These are phyloP conservation scores for Tuta absoluta DNA, from an alignment of 2,888 invertebrate species.

Conservation along the genomic window DNA sequence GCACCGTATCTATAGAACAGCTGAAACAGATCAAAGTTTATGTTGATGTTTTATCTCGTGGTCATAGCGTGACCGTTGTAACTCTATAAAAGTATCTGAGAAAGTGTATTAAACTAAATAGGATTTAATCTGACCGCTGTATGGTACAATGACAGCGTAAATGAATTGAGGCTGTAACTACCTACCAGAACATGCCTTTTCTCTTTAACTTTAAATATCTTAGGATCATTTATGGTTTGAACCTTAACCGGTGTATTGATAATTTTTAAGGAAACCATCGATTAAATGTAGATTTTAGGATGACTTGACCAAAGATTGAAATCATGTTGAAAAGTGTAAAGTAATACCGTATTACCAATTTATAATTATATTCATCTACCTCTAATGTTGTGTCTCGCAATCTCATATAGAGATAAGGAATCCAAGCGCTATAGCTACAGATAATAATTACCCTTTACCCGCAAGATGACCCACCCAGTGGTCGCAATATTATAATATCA, in stretches of 20 bases:
- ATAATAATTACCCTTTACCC: background rate
- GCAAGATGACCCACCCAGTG: background rate
- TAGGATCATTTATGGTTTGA: too few relatives aligned
- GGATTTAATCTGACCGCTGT: too few relatives aligned
- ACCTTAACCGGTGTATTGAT: too few relatives aligned
- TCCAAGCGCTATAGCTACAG: background rate
- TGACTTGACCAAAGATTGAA: too few relatives aligned
- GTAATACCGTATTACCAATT: background rate
- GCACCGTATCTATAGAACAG: conserved; percentile 2
- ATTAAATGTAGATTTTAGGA: too few relatives aligned
- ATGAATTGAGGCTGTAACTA: too few relatives aligned
- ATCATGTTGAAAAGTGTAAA: background rate
- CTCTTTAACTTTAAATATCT: too few relatives aligned
- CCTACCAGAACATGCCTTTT: too few relatives aligned
- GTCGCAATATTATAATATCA: background rate
- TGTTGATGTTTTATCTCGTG: conserved; percentile 22
- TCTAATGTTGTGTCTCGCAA: background rate
- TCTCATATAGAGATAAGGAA: background rate
- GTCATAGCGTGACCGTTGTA: background rate
- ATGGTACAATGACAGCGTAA: too few relatives aligned
- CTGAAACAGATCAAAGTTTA: conserved; percentile 22
- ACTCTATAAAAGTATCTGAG: background rate
- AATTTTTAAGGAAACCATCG: too few relatives aligned
- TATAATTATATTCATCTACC: background rate
- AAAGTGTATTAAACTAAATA: too few relatives aligned